Conservation (phyloP, 2,113 vertebrate species). For the Nothobranchius kuhntae region DNA sequence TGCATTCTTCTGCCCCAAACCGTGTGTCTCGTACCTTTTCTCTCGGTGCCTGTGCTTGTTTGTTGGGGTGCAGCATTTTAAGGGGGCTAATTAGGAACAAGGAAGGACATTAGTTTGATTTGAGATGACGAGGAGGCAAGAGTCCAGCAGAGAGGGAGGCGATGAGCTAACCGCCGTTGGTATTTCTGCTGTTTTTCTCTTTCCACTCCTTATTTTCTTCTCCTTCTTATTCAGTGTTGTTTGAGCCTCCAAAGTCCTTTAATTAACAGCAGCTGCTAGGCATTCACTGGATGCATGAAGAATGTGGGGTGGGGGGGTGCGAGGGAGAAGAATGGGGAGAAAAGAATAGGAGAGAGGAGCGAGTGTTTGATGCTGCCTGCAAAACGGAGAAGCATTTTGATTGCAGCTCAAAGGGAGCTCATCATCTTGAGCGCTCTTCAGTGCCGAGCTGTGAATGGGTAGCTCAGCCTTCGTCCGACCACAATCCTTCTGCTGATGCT, state of each 20-base stretch:
- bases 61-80: conserved; percentile 47
- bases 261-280: conserved; percentile 79
- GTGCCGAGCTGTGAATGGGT: conserved; percentile 49
- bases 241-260: conserved; percentile 69
- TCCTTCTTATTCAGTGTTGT: conserved; percentile 53
- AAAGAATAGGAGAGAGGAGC: conserved; percentile 24
- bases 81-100: conserved; percentile 74
- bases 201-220: conserved; percentile 37
- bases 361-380: conserved; percentile 64
- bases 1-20: conserved; percentile 39
- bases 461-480: conserved; percentile 55
- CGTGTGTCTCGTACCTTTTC: not conserved
- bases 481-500: conserved; percentile 42
- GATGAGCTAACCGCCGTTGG: conserved; percentile 42
- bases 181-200: conserved; percentile 41
- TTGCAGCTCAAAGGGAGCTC: conserved; percentile 73
- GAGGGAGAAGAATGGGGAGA: conserved; percentile 27
- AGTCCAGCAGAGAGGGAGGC: conserved; percentile 21
- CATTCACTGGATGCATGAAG: conserved; percentile 61
- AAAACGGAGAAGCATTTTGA: conserved; percentile 71
- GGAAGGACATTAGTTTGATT: conserved; percentile 65
- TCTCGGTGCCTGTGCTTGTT: conserved; percentile 28
- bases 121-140: conserved; percentile 43
- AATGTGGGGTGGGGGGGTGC: conserved; percentile 41
- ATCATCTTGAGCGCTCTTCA: conserved; percentile 74